Percentiles rank a stretch among this genome's conserved stretches.
phyloP scores from a whole-genome alignment of 1,140 invertebrate species.

The Drosophila elegans region DNA sequence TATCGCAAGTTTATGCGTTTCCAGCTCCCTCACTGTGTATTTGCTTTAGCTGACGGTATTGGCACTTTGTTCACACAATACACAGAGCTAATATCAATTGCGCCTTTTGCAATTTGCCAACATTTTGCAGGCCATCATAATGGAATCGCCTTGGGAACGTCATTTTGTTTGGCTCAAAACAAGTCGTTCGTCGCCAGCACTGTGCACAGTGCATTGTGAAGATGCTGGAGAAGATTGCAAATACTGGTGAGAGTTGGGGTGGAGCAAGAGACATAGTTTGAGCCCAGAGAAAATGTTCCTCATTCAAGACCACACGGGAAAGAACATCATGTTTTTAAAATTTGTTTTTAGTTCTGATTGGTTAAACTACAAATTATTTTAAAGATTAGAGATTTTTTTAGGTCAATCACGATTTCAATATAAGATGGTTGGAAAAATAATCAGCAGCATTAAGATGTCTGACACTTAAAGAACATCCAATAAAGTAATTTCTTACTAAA shows the following conservation, averaged over 20 bases:
- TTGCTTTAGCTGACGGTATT: constrained; percentile 31
- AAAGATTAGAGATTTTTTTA: too few relatives aligned
- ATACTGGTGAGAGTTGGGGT: constrained; percentile 1
- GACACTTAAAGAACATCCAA: too few relatives aligned
- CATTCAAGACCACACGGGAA: constrained; percentile 27
- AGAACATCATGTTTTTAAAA: neutral
- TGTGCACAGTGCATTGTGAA: constrained; percentile 11
- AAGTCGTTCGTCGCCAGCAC: constrained; percentile 57
- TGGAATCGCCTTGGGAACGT: constrained; percentile 81
- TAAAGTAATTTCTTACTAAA: too few relatives aligned
- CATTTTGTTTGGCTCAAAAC: constrained; percentile 77
- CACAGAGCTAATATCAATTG: constrained; percentile 76
- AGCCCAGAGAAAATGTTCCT: neutral
- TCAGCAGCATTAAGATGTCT: too few relatives aligned
- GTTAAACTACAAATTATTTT: too few relatives aligned
- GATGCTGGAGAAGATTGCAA: constrained; percentile 29
- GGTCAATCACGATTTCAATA: too few relatives aligned
- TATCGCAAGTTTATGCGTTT: constrained; percentile 29
- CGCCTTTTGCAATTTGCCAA: constrained; percentile 71
- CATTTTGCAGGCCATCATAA: constrained; percentile 72
- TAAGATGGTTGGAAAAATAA: too few relatives aligned
- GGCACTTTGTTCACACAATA: constrained; percentile 46
- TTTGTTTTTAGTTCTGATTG: too few relatives aligned
- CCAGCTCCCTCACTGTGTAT: neutral
- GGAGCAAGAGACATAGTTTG: neutral